Conservation (phyloP, 2,113 vertebrate genomes). For the Acrocephalus arundinaceus region DNA sequence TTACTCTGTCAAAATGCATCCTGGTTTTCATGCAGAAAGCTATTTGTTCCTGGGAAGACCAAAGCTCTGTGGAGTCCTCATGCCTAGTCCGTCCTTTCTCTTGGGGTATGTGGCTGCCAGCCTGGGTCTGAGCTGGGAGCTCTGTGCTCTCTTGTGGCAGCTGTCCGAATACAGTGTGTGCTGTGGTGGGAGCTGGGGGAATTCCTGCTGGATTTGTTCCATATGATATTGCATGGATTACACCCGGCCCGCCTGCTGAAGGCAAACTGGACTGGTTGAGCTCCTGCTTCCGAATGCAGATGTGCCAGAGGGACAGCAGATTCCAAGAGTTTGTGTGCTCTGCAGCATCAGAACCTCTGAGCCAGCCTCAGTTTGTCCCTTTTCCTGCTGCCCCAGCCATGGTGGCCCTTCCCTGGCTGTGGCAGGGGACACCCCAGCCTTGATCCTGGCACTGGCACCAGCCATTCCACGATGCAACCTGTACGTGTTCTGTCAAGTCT, state of each 20-base stretch:
- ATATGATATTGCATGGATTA: accelerated
- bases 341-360: accelerated
- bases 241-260: neutral
- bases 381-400: neutral
- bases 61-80: neutral
- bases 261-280: neutral
- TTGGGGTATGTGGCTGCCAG: neutral
- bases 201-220: neutral
- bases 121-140: neutral
- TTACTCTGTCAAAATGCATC: neutral
- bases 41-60: neutral
- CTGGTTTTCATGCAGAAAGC: neutral
- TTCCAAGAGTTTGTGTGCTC: accelerated
- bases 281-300: neutral
- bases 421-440: neutral
- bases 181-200: neutral
- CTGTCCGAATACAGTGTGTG: accelerated
- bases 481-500: neutral
- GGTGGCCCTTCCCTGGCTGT: accelerated
- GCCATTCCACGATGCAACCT: neutral
- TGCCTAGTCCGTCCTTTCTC: neutral
- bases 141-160: neutral
- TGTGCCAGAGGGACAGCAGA: neutral
- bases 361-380: accelerated
- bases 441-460: neutral